A percentile compares a stretch with the other conserved stretches of the same genome.
Conservation (phyloP, 2,113 vertebrate species). For the Zosterops hypoxanthus region DNA sequence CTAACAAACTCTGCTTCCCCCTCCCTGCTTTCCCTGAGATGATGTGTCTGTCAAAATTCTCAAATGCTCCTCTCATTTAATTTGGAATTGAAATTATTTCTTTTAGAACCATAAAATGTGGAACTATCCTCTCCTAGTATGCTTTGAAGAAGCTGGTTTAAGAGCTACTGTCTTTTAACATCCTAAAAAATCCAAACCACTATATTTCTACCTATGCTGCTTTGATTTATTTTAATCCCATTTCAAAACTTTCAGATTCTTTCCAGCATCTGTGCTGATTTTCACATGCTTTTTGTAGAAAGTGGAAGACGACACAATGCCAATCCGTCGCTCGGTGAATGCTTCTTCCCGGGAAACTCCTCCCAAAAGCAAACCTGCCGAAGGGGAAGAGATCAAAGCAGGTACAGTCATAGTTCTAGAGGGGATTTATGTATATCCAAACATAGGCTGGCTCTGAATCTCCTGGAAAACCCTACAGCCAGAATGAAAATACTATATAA, state of each 20-base stretch:
- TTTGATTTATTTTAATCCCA: constrained; percentile 38
- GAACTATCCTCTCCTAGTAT: background rate
- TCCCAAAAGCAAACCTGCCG: constrained; percentile 82
- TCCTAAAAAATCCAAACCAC: constrained; percentile 1
- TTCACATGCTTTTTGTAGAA: constrained; percentile 55
- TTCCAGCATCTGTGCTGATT: constrained; percentile 22
- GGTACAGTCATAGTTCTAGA: constrained; percentile 11
- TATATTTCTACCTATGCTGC: constrained; percentile 20
- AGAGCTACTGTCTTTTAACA: background rate
- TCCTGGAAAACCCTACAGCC: background rate
- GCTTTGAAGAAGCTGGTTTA: constrained; percentile 36
- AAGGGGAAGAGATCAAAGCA: constrained; percentile 80
- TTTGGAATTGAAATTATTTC: background rate
- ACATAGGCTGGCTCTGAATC: background rate
- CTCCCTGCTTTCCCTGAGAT: constrained; percentile 25
- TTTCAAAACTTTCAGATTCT: background rate
- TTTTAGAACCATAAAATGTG: background rate
- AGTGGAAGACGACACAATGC: constrained; percentile 84
- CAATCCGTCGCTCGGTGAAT: constrained; percentile 89
- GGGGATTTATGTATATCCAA: no score
- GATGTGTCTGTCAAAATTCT: background rate
- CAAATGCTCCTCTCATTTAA: constrained; percentile 10
- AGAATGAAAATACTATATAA: background rate
- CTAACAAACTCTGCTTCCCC: constrained; percentile 44
- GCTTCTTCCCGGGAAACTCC: constrained; percentile 86